Evolutionary conservation across 1,140 invertebrate species (phyloP), one percentile per base, ranked within the genome.

Genomic region (Zaprionus gabonicus): DNA sequence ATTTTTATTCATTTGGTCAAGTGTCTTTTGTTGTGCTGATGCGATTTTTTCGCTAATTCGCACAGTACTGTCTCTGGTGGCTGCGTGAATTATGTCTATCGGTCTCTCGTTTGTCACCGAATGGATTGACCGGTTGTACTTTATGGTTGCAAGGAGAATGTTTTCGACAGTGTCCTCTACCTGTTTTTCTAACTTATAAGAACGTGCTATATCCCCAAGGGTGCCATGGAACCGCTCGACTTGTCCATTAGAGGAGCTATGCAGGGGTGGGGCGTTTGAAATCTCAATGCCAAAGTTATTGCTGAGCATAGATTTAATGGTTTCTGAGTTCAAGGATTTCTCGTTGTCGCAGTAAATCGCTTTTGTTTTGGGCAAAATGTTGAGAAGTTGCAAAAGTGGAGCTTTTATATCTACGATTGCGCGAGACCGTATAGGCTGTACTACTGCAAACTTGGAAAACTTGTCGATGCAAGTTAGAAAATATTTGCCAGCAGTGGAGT

Each of bases 211-310:
- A 10, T 10, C 28, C n/a, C n/a, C 15, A 44, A 44, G 41, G 15
- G n/a, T 17, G n/a, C 38, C 38, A 41, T 41, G 13, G 15, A 41
- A 41, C 15, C 38, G 38, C 41, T 44, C n/a, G 41, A 44, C 15
- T 17, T 44, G n/a, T 44, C 41, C 41, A 44, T 44, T n/a, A 44
- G 41, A 44, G 41, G 41, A 44, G 15, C 66, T 68, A 44, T 68
- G 56, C 56, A 59, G 51, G 38, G 66, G 66, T 68, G 66, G 66
- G 25, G 66, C 66, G 38, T 59, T 59, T 60, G 44, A 41, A 59
- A 60, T 60, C 27, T 34, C 41, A 13, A 69, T 49, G 23, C 53
- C 27, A 56, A 27, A 56, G 53, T 13, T 56, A 28, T 56, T 56
- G 23, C 23, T 31, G 15, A 56, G 53, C 53, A 56, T 56, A 0